Conservation (phyloP, 1,140 invertebrate species). For the Apis laboriosa region DNA sequence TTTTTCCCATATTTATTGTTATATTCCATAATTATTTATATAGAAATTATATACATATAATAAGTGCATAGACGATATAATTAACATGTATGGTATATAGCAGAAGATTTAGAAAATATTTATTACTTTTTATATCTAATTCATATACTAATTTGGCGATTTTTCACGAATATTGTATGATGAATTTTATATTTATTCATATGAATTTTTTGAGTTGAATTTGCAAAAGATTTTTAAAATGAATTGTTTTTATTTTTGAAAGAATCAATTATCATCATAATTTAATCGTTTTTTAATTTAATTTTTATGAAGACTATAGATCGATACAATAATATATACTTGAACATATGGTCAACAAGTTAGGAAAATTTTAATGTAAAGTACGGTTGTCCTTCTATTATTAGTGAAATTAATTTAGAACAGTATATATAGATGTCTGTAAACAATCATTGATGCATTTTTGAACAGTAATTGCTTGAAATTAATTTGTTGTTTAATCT, state of each 20-base stretch:
- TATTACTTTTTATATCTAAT: background rate
- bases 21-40: background rate
- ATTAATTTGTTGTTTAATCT: constrained; percentile 31
- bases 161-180: background rate
- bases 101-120: background rate
- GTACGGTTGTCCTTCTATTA: constrained; percentile 10
- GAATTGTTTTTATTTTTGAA: background rate
- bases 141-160: background rate
- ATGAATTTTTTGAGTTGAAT: background rate
- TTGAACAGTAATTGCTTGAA: background rate
- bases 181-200: background rate
- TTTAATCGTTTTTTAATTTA: background rate
- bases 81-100: background rate
- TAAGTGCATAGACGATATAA: background rate
- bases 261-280: background rate
- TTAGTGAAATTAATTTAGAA: background rate
- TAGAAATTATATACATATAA: background rate
- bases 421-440: background rate
- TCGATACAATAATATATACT: background rate
- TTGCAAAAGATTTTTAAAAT: background rate
- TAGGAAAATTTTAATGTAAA: background rate
- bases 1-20: background rate
- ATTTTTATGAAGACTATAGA: background rate
- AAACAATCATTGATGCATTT: background rate
- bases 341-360: background rate